Evolutionary conservation across 2,888 invertebrate genomes (phyloP).

Genomic region (Limenitis camilla): DNA sequence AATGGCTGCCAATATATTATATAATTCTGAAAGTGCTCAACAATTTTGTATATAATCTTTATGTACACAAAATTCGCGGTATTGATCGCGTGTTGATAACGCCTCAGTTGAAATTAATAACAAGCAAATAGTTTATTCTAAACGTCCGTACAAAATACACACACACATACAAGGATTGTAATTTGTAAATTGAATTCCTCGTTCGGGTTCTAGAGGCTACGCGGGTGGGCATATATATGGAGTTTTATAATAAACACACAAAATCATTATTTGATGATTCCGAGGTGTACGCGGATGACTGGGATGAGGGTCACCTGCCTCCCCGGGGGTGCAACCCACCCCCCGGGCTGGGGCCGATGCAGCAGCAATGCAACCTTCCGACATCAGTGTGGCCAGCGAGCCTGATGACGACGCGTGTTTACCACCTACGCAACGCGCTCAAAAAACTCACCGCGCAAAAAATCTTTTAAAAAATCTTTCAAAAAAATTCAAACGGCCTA

Average conservation of each 20-base stretch:
- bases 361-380: slow-evolving; percentile 59
- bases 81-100: slow-evolving; percentile 49
- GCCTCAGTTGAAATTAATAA: slow-evolving; percentile 50
- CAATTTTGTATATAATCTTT: slow-evolving; percentile 26
- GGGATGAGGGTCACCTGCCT: slow-evolving; percentile 40
- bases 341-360: slow-evolving; percentile 44
- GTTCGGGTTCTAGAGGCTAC: slow-evolving; percentile 23
- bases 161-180: slow-evolving; percentile 34
- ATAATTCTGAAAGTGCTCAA: slow-evolving; percentile 17
- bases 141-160: slow-evolving; percentile 33
- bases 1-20: slow-evolving; percentile 21
- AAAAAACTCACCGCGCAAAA: slow-evolving; percentile 50
- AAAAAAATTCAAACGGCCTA: slow-evolving; percentile 47
- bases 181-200: slow-evolving; percentile 37
- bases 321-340: slow-evolving; percentile 41
- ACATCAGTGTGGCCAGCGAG: slow-evolving; percentile 72
- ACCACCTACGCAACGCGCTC: slow-evolving; percentile 70
- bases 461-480: slow-evolving; percentile 30
- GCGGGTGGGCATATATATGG: slow-evolving; percentile 26
- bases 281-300: slow-evolving; percentile 58
- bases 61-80: slow-evolving; percentile 30
- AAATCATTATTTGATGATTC: slow-evolving; percentile 75
- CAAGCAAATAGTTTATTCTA: slow-evolving; percentile 55
- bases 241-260: slow-evolving; percentile 68
- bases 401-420: slow-evolving; percentile 68